Conservation (phyloP, 2,113 vertebrate species). For the Petromus typicus region DNA sequence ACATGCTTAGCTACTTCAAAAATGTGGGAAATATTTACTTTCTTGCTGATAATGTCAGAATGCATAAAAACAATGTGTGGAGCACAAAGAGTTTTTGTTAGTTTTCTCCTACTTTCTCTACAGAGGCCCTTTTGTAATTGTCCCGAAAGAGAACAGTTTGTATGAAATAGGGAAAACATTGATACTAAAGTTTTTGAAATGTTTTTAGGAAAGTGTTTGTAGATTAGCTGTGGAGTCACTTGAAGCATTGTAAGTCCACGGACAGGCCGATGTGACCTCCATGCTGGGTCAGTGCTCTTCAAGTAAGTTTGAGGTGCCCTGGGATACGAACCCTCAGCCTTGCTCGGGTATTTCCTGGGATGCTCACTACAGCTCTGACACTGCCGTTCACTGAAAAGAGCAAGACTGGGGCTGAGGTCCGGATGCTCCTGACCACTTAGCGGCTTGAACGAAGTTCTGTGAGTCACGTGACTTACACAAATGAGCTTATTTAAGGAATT, state of each 20-base stretch:
- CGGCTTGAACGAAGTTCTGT: neutral
- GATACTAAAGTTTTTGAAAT: neutral
- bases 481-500: neutral
- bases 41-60: neutral
- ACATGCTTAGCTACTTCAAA: neutral
- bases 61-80: neutral
- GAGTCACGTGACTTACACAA: neutral
- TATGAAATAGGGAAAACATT: neutral
- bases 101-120: neutral
- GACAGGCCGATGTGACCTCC: fast-evolving
- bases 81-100: neutral
- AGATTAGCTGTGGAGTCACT: neutral
- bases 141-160: neutral
- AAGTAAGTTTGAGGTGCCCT: too few relatives aligned
- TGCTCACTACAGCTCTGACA: neutral
- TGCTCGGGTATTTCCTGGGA: too few relatives aligned
- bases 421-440: neutral
- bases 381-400: neutral
- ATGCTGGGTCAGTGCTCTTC: neutral
- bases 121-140: neutral
- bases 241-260: fast-evolving
- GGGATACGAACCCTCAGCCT: fast-evolving
- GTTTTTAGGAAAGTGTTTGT: neutral
- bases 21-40: neutral
- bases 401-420: fast-evolving